Conservation (phyloP, 2,888 invertebrate species). For the Nemurella pictetii region DNA sequence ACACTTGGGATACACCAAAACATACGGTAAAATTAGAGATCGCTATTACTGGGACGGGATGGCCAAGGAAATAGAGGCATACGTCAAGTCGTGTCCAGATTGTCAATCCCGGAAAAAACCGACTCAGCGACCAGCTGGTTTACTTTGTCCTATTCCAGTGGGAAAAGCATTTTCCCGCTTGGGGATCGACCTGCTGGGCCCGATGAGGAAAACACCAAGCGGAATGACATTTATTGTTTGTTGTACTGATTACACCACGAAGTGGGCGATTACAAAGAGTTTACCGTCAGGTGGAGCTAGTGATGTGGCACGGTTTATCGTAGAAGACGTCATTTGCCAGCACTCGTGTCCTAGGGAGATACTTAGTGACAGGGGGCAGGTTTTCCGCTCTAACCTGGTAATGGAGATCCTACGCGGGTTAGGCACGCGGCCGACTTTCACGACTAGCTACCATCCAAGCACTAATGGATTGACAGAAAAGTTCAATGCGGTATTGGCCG, state of each 20-base stretch:
- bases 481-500: too few species aligned
- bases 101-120: conserved; percentile 36
- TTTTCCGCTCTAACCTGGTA: conserved; percentile 40
- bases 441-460: conserved; percentile 41
- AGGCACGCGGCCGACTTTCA: conserved; percentile 38
- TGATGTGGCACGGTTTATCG: conserved; percentile 39
- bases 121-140: conserved; percentile 26
- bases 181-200: conserved; percentile 40
- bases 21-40: conserved; percentile 24
- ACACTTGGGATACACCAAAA: conserved; percentile 35
- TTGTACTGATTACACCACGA: background rate
- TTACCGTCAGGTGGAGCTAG: conserved; percentile 36
- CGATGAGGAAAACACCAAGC: conserved; percentile 33
- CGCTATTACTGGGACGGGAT: conserved; percentile 37
- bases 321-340: conserved; percentile 36
- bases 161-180: conserved; percentile 35
- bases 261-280: conserved; percentile 35
- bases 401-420: conserved; percentile 26
- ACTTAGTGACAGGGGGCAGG: conserved; percentile 41
- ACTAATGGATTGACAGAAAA: too few species aligned
- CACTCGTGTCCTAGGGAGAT: conserved; percentile 36
- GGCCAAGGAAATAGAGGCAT: conserved; percentile 28
- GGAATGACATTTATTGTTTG: background rate
- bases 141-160: conserved; percentile 33
- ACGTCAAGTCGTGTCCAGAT: conserved; percentile 34